Evolutionary conservation across 2,888 invertebrate species (phyloP).

Genomic region (Cancer borealis): DNA sequence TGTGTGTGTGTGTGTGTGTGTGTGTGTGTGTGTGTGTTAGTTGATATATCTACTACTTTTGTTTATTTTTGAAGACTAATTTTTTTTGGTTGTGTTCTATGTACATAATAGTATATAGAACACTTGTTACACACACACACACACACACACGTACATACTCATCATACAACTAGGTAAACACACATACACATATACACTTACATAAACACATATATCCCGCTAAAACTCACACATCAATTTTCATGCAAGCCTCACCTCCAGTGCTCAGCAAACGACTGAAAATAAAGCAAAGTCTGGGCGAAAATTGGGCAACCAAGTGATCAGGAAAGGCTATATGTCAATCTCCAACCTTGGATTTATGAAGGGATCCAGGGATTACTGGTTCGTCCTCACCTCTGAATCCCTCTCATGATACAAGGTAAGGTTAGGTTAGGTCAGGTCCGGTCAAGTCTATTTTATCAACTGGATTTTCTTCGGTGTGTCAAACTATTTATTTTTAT

Average conservation of each 20-base stretch:
- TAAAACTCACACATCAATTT: neutral
- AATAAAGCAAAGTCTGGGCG: conserved; percentile 91
- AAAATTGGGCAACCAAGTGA: conserved; percentile 98
- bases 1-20: too few species aligned
- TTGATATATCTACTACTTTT: neutral
- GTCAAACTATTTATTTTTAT: too few species aligned
- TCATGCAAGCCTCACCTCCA: conserved; percentile 79
- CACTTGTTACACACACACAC: neutral
- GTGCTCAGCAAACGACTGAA: conserved; percentile 97
- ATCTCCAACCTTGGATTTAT: conserved; percentile 99
- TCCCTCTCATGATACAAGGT: conserved; percentile 94
- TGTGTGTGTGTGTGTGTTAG: neutral
- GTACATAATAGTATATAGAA: too few species aligned
- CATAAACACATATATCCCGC: neutral
- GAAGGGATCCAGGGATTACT: conserved; percentile 99
- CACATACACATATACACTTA: conserved; percentile 8
- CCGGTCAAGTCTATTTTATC: too few species aligned
- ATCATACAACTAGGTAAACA: neutral
- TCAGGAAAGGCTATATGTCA: conserved; percentile 99
- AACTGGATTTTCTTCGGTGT: too few species aligned
- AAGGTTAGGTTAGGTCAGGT: conserved; percentile 7
- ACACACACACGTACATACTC: neutral
- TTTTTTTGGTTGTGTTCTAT: neutral
- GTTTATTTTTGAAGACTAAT: too few species aligned
- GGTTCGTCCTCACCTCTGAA: conserved; percentile 99